Percentiles rank a stretch among this genome's conserved stretches.
These are phyloP conservation scores for Tringa solitaria DNA, from an alignment of 2,113 vertebrate species.

Conservation along the genomic window DNA sequence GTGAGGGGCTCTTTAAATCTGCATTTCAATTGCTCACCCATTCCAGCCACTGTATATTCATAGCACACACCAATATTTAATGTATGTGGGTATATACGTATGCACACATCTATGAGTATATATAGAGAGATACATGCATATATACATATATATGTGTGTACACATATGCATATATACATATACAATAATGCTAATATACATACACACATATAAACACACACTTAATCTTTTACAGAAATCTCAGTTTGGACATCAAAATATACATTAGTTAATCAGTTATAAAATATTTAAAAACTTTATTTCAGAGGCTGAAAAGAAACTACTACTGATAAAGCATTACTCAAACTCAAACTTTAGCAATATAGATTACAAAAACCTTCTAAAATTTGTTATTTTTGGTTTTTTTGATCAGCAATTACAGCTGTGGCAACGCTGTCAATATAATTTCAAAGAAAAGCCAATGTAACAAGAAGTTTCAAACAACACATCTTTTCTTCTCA, in stretches of 20 bases:
- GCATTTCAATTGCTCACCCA: constrained; percentile 9
- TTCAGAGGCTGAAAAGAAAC: constrained; percentile 75
- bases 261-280: constrained; percentile 74
- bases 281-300: constrained; percentile 81
- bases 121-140: constrained; percentile 38
- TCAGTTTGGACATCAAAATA: constrained; percentile 80
- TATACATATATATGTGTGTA: constrained; percentile 64
- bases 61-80: background rate
- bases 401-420: constrained; percentile 70
- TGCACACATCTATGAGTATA: constrained; percentile 56
- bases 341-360: constrained; percentile 71
- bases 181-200: constrained; percentile 57
- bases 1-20: constrained; percentile 35
- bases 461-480: constrained; percentile 69
- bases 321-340: constrained; percentile 72
- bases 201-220: constrained; percentile 66
- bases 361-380: constrained; percentile 80
- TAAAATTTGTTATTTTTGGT: constrained; percentile 79
- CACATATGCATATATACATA: constrained; percentile 67
- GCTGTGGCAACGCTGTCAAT: constrained; percentile 65
- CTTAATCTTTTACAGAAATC: constrained; percentile 74
- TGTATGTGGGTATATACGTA: constrained; percentile 27
- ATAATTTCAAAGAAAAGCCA: constrained; percentile 72
- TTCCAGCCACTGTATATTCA: constrained; percentile 31
- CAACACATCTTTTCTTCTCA: constrained; percentile 63